Conservation (phyloP, 2,888 invertebrate genomes). For the Drosophila mulleri region DNA sequence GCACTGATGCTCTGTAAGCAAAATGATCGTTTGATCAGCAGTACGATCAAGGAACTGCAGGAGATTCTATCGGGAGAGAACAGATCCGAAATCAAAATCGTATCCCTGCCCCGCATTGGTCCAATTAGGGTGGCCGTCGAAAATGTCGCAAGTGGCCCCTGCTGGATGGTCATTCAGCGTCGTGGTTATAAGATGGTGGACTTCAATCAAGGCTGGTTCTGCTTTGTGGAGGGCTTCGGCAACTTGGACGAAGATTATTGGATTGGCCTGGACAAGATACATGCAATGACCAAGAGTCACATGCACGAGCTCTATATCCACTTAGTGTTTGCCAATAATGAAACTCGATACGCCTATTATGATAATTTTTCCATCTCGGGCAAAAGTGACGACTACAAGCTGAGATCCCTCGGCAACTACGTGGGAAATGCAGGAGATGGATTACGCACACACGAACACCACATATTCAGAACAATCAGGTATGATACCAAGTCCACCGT, state of each 20-base stretch:
- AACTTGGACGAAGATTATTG: conserved; percentile 34
- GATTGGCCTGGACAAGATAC: conserved; percentile 39
- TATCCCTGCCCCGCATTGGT: conserved; percentile 26
- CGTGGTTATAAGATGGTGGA: conserved; percentile 8
- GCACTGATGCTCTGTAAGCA: conserved; percentile 3
- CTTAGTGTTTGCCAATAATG: conserved; percentile 33
- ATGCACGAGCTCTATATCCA: conserved; percentile 39
- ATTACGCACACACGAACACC: conserved; percentile 31
- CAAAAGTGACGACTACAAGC: conserved; percentile 30
- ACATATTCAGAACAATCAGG: conserved; percentile 25
- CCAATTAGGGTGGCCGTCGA: conserved; percentile 11
- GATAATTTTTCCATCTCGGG: conserved; percentile 39
- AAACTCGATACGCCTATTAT: conserved; percentile 32
- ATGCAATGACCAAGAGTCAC: conserved; percentile 34
- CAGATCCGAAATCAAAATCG: conserved; percentile 7
- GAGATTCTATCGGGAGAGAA: conserved; percentile 4
- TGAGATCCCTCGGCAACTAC: conserved; percentile 31
- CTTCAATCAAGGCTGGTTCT: conserved; percentile 40
- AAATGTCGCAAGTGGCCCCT: conserved; percentile 16
- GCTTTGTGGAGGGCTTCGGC: conserved; percentile 35
- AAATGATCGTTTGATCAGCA: conserved; percentile 12
- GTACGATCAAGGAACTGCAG: conserved; percentile 30
- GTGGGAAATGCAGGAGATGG: conserved; percentile 39
- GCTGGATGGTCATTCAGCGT: conserved; percentile 44
- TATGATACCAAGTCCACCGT: conserved; percentile 3